phyloP scores from a whole-genome alignment of 2,113 vertebrate genomes.

The Paradoxurus hermaphroditus region DNA sequence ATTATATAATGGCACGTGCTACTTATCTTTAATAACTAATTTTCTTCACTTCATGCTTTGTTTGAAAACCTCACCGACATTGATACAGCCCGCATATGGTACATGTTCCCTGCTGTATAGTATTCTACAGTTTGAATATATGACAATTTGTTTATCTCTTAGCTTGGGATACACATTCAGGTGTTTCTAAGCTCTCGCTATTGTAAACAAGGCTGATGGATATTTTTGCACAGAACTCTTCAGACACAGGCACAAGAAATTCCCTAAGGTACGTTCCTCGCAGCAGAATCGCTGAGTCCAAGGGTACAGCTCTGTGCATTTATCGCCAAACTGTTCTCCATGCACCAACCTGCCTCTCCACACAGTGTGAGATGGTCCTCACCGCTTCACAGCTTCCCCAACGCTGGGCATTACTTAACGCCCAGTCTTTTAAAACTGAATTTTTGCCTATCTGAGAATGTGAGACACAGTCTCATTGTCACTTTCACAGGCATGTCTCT shows the following conservation, averaged over 20 bases:
- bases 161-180: neutral
- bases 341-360: neutral
- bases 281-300: neutral
- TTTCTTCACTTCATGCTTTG: neutral
- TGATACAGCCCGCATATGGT: rapidly evolving
- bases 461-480: too few species aligned
- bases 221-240: neutral
- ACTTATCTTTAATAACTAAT: neutral
- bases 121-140: neutral
- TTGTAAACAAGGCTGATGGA: rapidly evolving
- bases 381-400: rapidly evolving
- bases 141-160: too few species aligned
- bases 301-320: neutral
- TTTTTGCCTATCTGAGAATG: neutral
- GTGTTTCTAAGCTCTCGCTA: neutral
- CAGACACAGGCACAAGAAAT: neutral
- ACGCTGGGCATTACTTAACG: neutral
- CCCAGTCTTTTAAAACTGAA: neutral
- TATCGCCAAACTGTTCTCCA: neutral
- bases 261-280: neutral
- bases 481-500: neutral
- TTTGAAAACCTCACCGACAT: neutral
- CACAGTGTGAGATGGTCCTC: rapidly evolving
- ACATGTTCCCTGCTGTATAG: neutral
- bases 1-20: neutral